Percentiles rank a stretch among this genome's conserved stretches.
phyloP scores from a whole-genome alignment of 1,140 invertebrate species.

The Tenebrio molitor region DNA sequence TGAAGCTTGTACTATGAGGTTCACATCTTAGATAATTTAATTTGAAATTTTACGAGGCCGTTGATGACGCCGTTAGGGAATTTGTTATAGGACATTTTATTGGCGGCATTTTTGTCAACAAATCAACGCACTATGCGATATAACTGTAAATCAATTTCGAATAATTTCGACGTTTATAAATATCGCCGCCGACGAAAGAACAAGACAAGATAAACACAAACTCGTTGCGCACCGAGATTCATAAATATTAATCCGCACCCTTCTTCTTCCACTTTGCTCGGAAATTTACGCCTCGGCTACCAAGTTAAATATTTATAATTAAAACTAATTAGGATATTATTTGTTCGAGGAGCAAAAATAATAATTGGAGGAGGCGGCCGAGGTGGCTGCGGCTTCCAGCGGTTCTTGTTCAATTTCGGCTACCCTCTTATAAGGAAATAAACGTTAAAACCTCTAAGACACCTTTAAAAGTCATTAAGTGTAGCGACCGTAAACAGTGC shows the following conservation, averaged over 20 bases:
- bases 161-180: no score
- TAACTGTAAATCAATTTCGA: slow-evolving; percentile 4
- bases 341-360: not conserved
- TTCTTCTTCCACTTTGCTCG: no score
- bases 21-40: slow-evolving; percentile 59
- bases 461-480: slow-evolving; percentile 59
- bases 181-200: no score
- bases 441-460: slow-evolving; percentile 59
- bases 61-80: slow-evolving; percentile 46
- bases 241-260: no score
- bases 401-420: slow-evolving; percentile 40
- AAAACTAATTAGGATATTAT: no score
- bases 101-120: slow-evolving; percentile 41
- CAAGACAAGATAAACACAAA: no score
- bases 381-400: not conserved
- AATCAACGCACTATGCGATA: slow-evolving; percentile 32
- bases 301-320: no score
- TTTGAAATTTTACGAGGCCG: slow-evolving; percentile 57
- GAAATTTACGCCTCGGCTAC: no score
- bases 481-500: slow-evolving; percentile 57
- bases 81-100: slow-evolving; percentile 47
- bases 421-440: slow-evolving; percentile 50
- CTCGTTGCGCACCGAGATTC: no score
- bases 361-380: not conserved
- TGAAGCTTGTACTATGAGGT: slow-evolving; percentile 54